Evolutionary conservation across 2,797 vertebrate species (phyloP).

Genomic region (Melanitta fusca): DNA sequence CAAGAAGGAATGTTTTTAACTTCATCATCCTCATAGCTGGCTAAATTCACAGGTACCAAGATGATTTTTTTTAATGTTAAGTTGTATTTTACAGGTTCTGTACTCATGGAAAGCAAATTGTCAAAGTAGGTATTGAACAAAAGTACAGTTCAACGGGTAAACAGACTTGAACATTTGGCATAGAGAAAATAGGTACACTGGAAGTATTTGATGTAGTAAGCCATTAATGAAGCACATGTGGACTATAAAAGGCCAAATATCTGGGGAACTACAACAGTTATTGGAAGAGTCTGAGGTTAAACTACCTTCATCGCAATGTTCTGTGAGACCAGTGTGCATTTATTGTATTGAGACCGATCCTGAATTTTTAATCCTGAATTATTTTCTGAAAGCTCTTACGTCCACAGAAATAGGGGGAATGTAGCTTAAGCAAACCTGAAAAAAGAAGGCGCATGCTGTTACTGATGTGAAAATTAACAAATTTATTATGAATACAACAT

Average conservation of each 20-base stretch:
- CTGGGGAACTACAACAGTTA: not conserved
- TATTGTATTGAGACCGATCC: not conserved
- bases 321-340: not conserved
- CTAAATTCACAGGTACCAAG: not conserved
- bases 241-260: not conserved
- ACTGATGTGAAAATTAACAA: constrained; percentile 7
- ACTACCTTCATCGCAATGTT: not conserved
- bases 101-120: not conserved
- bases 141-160: not conserved
- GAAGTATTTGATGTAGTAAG: not conserved
- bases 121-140: not conserved
- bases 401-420: not conserved
- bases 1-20: not conserved
- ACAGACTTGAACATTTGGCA: not conserved
- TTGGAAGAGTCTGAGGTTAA: not conserved
- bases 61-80: not conserved
- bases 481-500: not conserved
- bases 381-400: not conserved
- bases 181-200: not conserved
- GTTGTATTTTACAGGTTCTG: not conserved
- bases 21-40: not conserved
- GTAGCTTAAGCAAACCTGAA: not conserved
- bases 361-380: not conserved
- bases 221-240: not conserved
- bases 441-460: not conserved